Evolutionary conservation across 2,888 invertebrate genomes (phyloP), one percentile per base, ranked within the genome.

Genomic region (Nomada flava): DNA sequence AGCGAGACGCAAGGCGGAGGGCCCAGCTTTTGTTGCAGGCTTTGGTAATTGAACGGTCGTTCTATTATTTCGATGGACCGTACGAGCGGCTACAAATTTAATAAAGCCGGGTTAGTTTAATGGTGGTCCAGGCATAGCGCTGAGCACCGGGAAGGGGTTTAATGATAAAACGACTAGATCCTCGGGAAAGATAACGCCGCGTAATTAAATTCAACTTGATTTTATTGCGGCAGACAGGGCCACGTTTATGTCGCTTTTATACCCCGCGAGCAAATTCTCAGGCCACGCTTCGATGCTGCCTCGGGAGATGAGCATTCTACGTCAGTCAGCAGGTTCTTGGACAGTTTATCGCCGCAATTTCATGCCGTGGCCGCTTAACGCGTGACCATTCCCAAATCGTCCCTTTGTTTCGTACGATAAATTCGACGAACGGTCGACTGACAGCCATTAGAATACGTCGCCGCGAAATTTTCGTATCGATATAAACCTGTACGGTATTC

Each of bases 141-240:
- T 1, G 59, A 36, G 3, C 9, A 13, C 18, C 62, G 70, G 59
- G 68, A n/a, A 9, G 13, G 36, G 72, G 80, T 64, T 79, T 79
- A 77, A 87, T 89, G 91, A 91, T 92, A 92, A 91, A 91, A 88
- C 89, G 88, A 87, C 88, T 85, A 92, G 92, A 92, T 92, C 89
- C 87, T 83, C 70, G 86, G 36, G 79, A 78, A 86, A 87, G 91
- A 91, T 91, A 91, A 89, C 84, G 81, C 79, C 71, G 83, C 79
- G 91, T 92, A 92, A 92, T 92, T 92, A 92, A 92, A 92, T 92
- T 91, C 92, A 89, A 90, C 82, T 88, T 89, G 90, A 91, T 91
- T 91, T 91, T 91, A 91, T 91, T 91, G 89, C 89, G 89, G 55
- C 70, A 76, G 84, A 81, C 87, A 77, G 82, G 85, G 79, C 67